Percentiles rank a stretch among this genome's conserved stretches.
These are phyloP conservation scores for Thelaira solivaga DNA, from an alignment of 2,888 invertebrate species.

Conservation along the genomic window DNA sequence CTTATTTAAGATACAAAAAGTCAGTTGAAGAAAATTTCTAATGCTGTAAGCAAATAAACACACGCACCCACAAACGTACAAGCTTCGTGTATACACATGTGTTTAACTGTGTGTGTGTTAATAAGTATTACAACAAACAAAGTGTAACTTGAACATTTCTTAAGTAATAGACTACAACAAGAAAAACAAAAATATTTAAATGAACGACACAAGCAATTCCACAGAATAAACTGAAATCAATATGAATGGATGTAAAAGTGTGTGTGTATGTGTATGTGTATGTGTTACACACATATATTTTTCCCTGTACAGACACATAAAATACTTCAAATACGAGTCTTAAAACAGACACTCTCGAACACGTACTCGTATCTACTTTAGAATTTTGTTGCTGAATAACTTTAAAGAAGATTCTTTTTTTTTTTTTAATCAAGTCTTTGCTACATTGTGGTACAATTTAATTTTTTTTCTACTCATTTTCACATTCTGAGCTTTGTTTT, in stretches of 20 bases:
- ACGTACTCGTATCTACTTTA: constrained; percentile 10
- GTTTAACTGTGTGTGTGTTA: not conserved
- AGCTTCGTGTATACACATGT: not conserved
- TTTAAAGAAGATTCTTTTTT: too few relatives aligned
- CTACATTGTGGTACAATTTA: constrained; percentile 29
- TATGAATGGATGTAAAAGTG: not conserved
- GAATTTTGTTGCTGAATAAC: not conserved
- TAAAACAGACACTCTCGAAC: constrained; percentile 17
- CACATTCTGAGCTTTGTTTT: not conserved
- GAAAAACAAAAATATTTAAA: too few relatives aligned
- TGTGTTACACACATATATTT: constrained; percentile 24
- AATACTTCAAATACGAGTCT: constrained; percentile 26
- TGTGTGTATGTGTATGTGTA: not conserved
- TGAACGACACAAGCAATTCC: too few relatives aligned
- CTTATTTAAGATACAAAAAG: constrained; percentile 31
- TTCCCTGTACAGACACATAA: constrained; percentile 9
- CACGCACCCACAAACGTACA: not conserved
- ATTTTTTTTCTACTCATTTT: not conserved
- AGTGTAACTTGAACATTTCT: too few relatives aligned
- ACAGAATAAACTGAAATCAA: too few relatives aligned
- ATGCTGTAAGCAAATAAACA: not conserved
- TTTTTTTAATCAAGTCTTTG: constrained; percentile 38
- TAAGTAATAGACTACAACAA: too few relatives aligned
- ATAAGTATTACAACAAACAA: not conserved
- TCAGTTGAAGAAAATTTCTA: constrained; percentile 1